Evolutionary conservation across 2,113 vertebrate genomes (phyloP), one percentile per base, ranked within the genome.

Genomic region (Crypturellus undulatus): DNA sequence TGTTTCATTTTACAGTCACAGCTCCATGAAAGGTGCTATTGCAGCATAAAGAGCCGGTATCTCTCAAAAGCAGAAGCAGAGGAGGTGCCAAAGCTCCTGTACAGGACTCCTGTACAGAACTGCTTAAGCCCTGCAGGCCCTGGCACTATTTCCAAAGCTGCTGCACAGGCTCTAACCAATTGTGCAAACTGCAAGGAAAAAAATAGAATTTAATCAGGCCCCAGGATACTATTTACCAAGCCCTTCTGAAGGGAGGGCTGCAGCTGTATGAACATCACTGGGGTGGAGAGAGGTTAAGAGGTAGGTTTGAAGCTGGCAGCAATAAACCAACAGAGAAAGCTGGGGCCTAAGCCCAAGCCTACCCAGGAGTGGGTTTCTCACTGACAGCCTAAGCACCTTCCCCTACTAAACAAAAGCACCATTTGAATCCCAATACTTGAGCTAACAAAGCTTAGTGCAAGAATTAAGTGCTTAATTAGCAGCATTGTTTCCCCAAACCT

Each of bases 391-490:
- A 70, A 94, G 54, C 87, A 76, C 79, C 76, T 65, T 42, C 10
- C 13, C 38, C 18, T 34, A 47, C 34, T 87, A 84, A 91, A 90
- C 68, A 92, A 89, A 93, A 89, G 75, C 93, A 89, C 73, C 51
- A 80, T 89, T 51, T 92, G 51, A 93, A 79, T 73, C 87, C 42
- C 36, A 79, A 13, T 26, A 90, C 30, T 47, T 54, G 32, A 93
- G 90, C 73, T 90, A 92, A 78, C 93, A 92, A 83, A 38, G 89
- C 87, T 89, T 64, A 90, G 72, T 76, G 72, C 7, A 67, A 60
- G 36, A 80, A 94, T 69, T 75, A 95, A 96, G 75, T 94, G 87
- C 91, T 91, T 94, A 87, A 89, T 89, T 93, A 77, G 34, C 38
- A 76, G 81, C 85, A 68, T 79, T 95, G 92, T 90, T 84, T 89